phyloP scores from a whole-genome alignment of 2,113 vertebrate species.

The Bubalus kerabau region DNA sequence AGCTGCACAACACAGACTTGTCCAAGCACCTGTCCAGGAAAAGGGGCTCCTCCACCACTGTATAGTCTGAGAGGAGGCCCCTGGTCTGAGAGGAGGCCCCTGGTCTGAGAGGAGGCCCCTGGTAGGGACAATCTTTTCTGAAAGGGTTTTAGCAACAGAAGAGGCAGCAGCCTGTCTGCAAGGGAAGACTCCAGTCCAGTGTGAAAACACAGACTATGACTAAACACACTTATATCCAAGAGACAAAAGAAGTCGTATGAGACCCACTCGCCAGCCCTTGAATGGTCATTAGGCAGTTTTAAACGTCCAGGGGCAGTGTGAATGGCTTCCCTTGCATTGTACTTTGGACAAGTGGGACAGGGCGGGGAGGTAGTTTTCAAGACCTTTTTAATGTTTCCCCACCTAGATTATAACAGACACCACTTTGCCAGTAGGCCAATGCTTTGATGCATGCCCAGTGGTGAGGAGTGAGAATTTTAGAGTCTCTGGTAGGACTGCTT shows the following conservation, averaged over 20 bases:
- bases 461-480: background rate
- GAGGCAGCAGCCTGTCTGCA: background rate
- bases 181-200: background rate
- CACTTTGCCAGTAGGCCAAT: background rate
- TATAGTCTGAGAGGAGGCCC: background rate
- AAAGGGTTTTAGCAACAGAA: background rate
- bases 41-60: background rate
- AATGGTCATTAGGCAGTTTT: background rate
- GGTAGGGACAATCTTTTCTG: background rate
- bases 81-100: rapidly evolving
- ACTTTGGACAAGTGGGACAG: background rate
- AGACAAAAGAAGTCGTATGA: background rate
- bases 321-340: background rate
- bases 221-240: background rate
- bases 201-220: background rate
- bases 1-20: background rate
- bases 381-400: background rate
- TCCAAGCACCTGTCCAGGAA: background rate
- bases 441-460: background rate
- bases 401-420: background rate
- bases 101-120: too few species aligned
- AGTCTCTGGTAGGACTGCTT: background rate
- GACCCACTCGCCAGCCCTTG: background rate
- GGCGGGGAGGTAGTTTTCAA: background rate
- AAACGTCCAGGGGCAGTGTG: background rate